Base-by-base conservation (phyloP, 2,888 invertebrate species). In the Polymixis lichenea region DNA sequence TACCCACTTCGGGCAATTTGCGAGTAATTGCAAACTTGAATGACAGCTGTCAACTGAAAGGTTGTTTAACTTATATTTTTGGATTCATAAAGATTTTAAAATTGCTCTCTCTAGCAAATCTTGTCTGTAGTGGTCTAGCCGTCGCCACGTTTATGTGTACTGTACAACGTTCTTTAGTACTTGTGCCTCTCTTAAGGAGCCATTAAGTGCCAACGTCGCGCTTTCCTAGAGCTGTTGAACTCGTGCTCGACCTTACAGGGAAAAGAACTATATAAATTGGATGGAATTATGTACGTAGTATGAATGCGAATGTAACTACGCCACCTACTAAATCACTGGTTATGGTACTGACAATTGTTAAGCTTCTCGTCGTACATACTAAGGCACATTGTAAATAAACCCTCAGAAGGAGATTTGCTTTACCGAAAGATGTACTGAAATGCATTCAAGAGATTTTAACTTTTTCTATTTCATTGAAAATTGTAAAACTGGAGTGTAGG, bases 21-120 rank as follows among this genome's bases (percentile, higher is more conserved):
- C 56, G 68, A 69, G 58, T 84, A 82, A 85, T 84, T 72, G 76
- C 55, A 76, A 76, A 84, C 69, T 64, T 73, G 70, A 85, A 70
- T 71, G 85, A 67, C 85, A 81, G 72, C 77, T 83, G 83, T 85
- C 82, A 68, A 77, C 77, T 49, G 56, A 73, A 68, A 72, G 80
- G 60, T 58, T 56, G 11, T 38, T 25, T 55, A 28, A 67, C 28
- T 43, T 60, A 79, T 55, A 68, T 75, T 58, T 84, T 72, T 51
- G 53, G 68, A 68, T 55, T 70, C 53, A 66, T 66, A 69, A 32
- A 81, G 53, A 61, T 73, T 76, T n/a, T 51, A 15, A 69, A 72
- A 66, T 70, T 58, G 13, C 32, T 32, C 19, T 69, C 22, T 56
- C 7, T 55, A 15, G 51, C n/a, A 68, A 71, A 72, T 72, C 56